Conservation (phyloP, 2,113 vertebrate genomes). For the Morone saxatilis region DNA sequence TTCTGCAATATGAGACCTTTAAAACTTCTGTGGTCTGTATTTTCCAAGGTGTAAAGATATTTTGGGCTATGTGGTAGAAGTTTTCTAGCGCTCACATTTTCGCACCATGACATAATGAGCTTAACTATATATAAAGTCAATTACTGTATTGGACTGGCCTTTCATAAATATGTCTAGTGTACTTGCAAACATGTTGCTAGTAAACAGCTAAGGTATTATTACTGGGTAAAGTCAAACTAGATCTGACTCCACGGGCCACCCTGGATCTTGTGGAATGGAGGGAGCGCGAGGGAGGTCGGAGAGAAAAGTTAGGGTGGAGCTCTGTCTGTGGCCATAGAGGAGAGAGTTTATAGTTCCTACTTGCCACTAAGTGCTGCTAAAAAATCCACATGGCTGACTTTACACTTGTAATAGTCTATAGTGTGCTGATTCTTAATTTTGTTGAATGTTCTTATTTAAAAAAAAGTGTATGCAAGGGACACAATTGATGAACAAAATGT, state of each 20-base stretch:
- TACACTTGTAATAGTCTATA: not conserved
- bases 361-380: slow-evolving; percentile 2
- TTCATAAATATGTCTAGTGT: not conserved
- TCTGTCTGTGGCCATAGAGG: slow-evolving; percentile 14
- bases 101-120: not conserved
- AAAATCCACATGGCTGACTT: slow-evolving; percentile 19
- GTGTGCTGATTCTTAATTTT: not conserved
- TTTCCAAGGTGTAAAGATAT: not conserved
- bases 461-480: no score
- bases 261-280: slow-evolving; percentile 7
- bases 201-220: not conserved
- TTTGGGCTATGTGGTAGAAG: not conserved
- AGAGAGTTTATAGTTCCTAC: not conserved
- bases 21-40: not conserved
- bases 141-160: not conserved
- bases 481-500: no score
- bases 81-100: not conserved
- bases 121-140: not conserved
- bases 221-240: not conserved
- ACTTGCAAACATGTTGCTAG: not conserved
- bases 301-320: slow-evolving; percentile 30
- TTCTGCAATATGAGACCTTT: no score
- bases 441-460: not conserved
- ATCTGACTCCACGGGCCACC: not conserved
- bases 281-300: not conserved